Conservation (phyloP, 2,113 vertebrate species). For the Ameiurus melas region DNA sequence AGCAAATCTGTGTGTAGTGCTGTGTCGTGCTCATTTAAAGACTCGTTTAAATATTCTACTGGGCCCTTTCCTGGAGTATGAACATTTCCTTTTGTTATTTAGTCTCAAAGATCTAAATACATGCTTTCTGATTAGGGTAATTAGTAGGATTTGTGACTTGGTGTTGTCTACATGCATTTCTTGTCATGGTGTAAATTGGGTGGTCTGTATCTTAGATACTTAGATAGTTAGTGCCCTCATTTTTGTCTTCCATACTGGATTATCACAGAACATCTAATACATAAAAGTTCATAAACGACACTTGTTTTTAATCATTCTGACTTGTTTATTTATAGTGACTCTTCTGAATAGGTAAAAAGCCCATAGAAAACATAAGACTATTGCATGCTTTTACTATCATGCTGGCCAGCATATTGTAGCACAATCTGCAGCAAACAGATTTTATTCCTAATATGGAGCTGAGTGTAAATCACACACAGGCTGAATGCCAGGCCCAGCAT, state of each 20-base stretch:
- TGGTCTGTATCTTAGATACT: neutral
- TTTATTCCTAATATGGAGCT: neutral
- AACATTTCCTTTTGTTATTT: conserved; percentile 1
- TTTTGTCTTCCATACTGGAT: neutral
- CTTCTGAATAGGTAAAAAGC: neutral
- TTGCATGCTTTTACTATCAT: neutral
- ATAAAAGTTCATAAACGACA: neutral
- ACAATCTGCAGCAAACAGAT: neutral
- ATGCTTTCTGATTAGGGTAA: neutral
- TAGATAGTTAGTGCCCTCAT: neutral
- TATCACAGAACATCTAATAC: neutral
- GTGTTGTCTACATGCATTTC: neutral
- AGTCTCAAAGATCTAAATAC: neutral
- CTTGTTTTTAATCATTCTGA: neutral
- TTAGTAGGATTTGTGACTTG: neutral
- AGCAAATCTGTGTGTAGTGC: neutral
- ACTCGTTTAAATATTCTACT: neutral
- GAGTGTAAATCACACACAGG: conserved; percentile 23
- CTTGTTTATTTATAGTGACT: neutral
- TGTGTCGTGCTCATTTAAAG: neutral
- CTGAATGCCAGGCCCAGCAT: neutral
- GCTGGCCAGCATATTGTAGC: conserved; percentile 18
- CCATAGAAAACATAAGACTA: neutral
- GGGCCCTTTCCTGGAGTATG: neutral
- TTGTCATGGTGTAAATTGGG: neutral